phyloP scores from a whole-genome alignment of 2,113 vertebrate genomes.

The Scortum barcoo region DNA sequence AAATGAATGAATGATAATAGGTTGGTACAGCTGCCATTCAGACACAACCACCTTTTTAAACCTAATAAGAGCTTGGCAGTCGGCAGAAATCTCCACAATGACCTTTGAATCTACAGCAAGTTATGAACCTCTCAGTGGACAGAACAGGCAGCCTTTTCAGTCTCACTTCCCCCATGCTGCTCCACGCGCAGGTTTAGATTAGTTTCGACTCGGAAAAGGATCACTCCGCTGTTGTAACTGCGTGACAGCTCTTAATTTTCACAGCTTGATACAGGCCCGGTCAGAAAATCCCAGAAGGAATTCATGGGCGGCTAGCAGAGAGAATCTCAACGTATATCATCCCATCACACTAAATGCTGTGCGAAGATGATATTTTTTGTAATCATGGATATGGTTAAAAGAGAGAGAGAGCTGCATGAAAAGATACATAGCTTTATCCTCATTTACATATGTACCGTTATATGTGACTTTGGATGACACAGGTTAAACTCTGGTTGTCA shows the following conservation, averaged over 20 bases:
- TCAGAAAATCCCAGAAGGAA: neutral
- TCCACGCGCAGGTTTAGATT: neutral
- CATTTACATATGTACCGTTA: no score
- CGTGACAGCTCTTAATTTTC: constrained; percentile 13
- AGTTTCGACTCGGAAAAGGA: constrained; percentile 4
- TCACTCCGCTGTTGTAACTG: neutral
- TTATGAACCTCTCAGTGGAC: neutral
- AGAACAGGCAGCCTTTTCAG: neutral
- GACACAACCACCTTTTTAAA: neutral
- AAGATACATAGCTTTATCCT: no score
- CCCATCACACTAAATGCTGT: neutral
- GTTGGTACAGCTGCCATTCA: neutral
- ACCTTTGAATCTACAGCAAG: constrained; percentile 1
- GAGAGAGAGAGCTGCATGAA: no score
- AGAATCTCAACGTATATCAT: neutral
- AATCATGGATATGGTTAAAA: neutral
- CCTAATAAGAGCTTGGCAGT: neutral
- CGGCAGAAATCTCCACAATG: neutral
- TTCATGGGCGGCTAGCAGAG: neutral
- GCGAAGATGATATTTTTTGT: neutral
- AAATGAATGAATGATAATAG: neutral
- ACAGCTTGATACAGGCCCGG: neutral
- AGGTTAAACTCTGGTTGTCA: no score
- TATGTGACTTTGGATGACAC: no score
- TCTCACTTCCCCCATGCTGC: neutral